Evolutionary conservation across 2,888 invertebrate genomes (phyloP).

Genomic region (Protonemura montana): DNA sequence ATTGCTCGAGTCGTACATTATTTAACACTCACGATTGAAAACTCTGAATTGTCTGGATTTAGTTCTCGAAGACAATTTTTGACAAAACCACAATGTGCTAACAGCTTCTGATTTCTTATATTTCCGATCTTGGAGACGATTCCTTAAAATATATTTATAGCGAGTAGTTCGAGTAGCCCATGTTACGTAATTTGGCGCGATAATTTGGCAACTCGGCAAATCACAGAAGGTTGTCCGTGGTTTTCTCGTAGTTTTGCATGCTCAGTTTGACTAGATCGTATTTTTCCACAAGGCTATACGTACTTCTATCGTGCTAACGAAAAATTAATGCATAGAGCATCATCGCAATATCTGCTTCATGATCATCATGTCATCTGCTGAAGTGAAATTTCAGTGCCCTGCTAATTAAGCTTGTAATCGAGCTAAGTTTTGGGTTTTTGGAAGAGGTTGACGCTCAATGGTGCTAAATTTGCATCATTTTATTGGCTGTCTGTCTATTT

Average conservation of each 20-base stretch:
- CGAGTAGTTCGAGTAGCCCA: constrained; percentile 15
- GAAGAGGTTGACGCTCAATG: neutral
- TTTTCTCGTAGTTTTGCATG: neutral
- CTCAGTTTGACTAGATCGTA: neutral
- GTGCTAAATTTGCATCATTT: neutral
- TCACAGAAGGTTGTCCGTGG: constrained; percentile 18
- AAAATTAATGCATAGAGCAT: neutral
- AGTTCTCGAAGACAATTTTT: neutral
- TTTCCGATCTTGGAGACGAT: constrained; percentile 20
- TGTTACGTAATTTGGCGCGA: constrained; percentile 38
- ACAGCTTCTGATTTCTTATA: constrained; percentile 15
- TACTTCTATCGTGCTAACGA: neutral
- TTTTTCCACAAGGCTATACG: constrained; percentile 18
- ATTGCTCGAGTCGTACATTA: no score
- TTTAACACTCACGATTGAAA: no score
- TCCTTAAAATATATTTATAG: constrained; percentile 28
- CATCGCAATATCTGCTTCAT: neutral
- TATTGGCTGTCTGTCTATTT: neutral
- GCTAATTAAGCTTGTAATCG: neutral
- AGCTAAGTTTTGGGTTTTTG: neutral
- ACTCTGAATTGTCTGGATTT: no score
- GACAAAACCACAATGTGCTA: neutral
- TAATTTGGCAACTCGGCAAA: constrained; percentile 24
- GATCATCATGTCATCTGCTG: neutral
- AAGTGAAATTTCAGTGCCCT: neutral